A percentile compares a stretch with the other conserved stretches of the same genome.
Evolutionary conservation across 2,797 vertebrate genomes (phyloP).

Genomic region (Garrulus glandarius): DNA sequence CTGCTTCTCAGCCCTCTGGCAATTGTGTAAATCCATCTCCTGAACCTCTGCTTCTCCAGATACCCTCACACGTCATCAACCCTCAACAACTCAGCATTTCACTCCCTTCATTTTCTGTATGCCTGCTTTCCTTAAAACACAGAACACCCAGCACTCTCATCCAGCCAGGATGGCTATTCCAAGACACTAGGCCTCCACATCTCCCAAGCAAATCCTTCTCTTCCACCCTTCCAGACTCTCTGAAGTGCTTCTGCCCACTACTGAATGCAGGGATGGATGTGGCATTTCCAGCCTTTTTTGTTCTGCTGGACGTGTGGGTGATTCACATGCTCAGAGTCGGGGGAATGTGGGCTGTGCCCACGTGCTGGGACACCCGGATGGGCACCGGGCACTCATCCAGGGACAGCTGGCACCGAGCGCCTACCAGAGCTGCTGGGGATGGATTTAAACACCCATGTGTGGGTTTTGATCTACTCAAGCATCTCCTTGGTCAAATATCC

Average conservation of each 20-base stretch:
- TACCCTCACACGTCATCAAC: neutral
- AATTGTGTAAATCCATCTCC: accelerated
- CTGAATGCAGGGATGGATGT: neutral
- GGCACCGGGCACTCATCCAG: neutral
- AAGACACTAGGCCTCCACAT: neutral
- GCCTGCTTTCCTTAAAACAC: neutral
- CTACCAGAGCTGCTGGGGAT: neutral
- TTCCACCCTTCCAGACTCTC: neutral
- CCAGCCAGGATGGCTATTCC: neutral
- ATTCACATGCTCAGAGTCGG: neutral
- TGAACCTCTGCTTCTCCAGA: neutral
- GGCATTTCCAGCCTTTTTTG: neutral
- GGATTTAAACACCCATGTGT: neutral
- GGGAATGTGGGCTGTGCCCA: neutral
- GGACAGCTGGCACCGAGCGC: neutral
- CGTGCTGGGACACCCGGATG: accelerated
- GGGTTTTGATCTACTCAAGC: neutral
- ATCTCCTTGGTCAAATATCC: neutral
- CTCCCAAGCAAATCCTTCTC: neutral
- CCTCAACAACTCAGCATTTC: neutral
- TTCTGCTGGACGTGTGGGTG: neutral
- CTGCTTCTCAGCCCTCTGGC: neutral
- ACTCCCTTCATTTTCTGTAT: neutral
- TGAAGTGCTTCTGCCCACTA: neutral
- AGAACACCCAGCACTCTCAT: neutral